Evolutionary conservation across 2,113 vertebrate genomes (phyloP).

Genomic region (Osmerus eperlanus): DNA sequence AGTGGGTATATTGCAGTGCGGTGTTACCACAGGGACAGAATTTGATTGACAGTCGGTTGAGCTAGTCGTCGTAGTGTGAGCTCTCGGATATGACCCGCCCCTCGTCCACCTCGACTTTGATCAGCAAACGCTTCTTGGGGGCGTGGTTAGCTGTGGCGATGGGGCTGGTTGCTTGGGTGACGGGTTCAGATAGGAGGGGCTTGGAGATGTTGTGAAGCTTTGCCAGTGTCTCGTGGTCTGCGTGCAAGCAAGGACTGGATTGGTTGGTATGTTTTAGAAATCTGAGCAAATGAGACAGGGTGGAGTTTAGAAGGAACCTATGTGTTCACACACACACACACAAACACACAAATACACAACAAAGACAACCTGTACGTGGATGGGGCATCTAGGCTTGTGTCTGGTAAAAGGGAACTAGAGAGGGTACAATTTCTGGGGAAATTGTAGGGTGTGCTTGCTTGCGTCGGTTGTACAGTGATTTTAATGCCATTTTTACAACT

Average conservation of each 20-base stretch:
- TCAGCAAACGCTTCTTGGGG: constrained; percentile 56
- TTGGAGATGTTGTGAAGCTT: constrained; percentile 12
- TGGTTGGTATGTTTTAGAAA: constrained; percentile 61
- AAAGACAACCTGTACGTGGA: not conserved
- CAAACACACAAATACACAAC: not conserved
- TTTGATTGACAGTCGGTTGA: not conserved
- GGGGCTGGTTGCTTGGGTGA: not conserved
- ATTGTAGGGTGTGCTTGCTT: too few relatives aligned
- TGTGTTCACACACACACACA: not conserved
- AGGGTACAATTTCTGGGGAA: too few relatives aligned
- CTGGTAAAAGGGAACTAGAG: too few relatives aligned
- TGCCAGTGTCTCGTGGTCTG: constrained; percentile 41
- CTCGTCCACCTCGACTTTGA: constrained; percentile 57
- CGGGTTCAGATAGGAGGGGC: not conserved
- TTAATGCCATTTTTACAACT: too few relatives aligned
- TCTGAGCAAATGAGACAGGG: constrained; percentile 62
- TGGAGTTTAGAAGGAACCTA: constrained; percentile 44
- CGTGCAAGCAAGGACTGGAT: constrained; percentile 61
- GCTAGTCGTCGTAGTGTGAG: constrained; percentile 50
- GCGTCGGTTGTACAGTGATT: too few relatives aligned
- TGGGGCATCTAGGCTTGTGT: too few relatives aligned
- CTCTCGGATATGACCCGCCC: constrained; percentile 57
- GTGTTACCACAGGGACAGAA: not conserved
- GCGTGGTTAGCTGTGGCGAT: not conserved
- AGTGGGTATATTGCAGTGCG: too few relatives aligned